These are phyloP conservation scores for Monochamus alternatus DNA, from an alignment of 2,888 invertebrate species.

Conservation along the genomic window DNA sequence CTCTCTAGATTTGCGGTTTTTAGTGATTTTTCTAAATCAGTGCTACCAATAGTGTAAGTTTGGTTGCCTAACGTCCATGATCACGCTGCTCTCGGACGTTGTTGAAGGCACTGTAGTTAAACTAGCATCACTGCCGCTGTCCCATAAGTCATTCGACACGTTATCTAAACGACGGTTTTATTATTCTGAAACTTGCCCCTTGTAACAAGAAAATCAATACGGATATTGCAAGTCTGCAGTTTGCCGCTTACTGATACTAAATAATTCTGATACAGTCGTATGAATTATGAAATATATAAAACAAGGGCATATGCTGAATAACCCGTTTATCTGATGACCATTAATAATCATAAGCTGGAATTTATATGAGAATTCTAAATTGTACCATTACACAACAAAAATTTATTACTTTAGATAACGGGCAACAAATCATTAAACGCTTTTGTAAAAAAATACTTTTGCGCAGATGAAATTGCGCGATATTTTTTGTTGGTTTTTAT, in stretches of 20 bases:
- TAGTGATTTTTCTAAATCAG: too few species aligned
- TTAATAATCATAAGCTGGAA: slow-evolving; percentile 47
- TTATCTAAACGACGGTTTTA: too few species aligned
- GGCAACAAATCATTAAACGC: background rate
- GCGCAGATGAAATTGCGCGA: background rate
- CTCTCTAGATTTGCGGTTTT: too few species aligned
- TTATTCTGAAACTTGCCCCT: too few species aligned
- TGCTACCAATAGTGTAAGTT: too few species aligned
- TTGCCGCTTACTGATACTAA: slow-evolving; percentile 9
- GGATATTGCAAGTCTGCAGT: slow-evolving; percentile 9
- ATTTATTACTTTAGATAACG: slow-evolving; percentile 24
- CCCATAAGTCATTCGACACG: too few species aligned
- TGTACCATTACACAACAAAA: slow-evolving; percentile 29
- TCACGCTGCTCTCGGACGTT: too few species aligned
- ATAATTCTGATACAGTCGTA: slow-evolving; percentile 17
- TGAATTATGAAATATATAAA: slow-evolving; percentile 42
- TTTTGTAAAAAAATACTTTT: background rate
- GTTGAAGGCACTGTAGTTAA: too few species aligned
- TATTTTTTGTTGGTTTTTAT: background rate
- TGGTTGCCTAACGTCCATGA: too few species aligned
- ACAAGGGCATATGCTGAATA: slow-evolving; percentile 45
- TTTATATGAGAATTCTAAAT: slow-evolving; percentile 49
- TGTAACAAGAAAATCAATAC: slow-evolving; percentile 4
- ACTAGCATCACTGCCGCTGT: too few species aligned
- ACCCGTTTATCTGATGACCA: slow-evolving; percentile 48